Evolutionary conservation across 2,888 invertebrate genomes (phyloP), one percentile per base, ranked within the genome.

Genomic region (Polydrusus tereticollis): DNA sequence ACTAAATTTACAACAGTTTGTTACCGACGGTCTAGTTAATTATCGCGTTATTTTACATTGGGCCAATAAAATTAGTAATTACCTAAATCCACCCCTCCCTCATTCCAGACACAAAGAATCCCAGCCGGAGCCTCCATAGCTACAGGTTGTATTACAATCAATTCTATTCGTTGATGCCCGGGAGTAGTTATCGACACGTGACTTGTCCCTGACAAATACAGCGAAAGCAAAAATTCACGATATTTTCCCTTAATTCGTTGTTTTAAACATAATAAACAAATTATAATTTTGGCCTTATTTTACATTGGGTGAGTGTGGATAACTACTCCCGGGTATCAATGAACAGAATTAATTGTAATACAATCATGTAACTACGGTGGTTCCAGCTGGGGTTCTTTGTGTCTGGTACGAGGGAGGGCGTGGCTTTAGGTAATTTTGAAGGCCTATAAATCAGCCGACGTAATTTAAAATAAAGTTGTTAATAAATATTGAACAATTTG

Each of bases 351-450:
- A 36, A 66, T 66, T 66, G 52, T 66, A 66, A 71, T 41, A 52
- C 55, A 66, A 65, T 71, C 60, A 52, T 60, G 60, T 60, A 62
- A 66, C 52, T 55, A 71, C 66, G 52, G 59, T 14, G 41, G 14
- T 52, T 26, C 60, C 65, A 52, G 60, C 64, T 26, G 71, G 71
- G 60, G 66, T 36, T 50, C 52, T 65, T 70, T 70, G 63, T 69
- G 41, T 58, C 8, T 43, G 21, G 5, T 69, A 69, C 64, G 58
- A 69, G 23, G 47, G 50, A 64, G 69, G 64, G n/a, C n/a, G n/a
- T 64, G 16, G 64, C 57, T 64, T 55, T 26, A 66, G 41, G 41
- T 45, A 60, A 26, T 60, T 18, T 12, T 60, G 10, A n/a, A n/a
- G 33, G 33, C 58, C 58, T 29, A 33, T 58, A 58, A 66, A 58